A percentile compares a stretch with the other conserved stretches of the same genome.
Conservation (phyloP, 2,797 vertebrate genomes). For the Xerus rutilus region DNA sequence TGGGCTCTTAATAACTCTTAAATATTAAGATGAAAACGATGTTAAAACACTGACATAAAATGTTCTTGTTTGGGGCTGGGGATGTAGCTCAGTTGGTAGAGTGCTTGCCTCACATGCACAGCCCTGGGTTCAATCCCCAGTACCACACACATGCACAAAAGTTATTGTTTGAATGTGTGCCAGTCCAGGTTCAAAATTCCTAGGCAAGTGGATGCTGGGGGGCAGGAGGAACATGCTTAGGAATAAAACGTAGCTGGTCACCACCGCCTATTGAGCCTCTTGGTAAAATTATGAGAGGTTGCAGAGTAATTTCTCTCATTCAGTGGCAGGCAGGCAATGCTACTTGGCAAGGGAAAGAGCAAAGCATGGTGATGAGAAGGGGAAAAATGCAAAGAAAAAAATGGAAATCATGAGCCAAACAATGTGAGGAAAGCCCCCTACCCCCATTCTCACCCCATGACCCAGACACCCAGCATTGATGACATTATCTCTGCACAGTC, state of each 20-base stretch:
- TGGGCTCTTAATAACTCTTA: not conserved
- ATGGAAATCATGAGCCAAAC: not conserved
- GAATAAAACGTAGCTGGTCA: not conserved
- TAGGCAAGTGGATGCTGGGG: not conserved
- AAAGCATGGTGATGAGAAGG: slow-evolving; percentile 26
- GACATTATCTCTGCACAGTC: slow-evolving; percentile 58
- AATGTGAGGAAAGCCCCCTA: slow-evolving; percentile 21
- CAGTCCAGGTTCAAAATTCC: not conserved
- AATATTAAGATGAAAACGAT: not conserved
- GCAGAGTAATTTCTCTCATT: slow-evolving; percentile 8
- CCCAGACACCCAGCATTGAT: not conserved
- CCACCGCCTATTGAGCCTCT: not conserved
- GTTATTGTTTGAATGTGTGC: not conserved
- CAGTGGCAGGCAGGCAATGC: not conserved
- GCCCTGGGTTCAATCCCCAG: too few species aligned
- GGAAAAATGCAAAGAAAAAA: not conserved
- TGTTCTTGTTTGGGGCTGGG: not conserved
- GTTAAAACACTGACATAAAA: slow-evolving; percentile 23
- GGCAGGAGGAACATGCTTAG: not conserved
- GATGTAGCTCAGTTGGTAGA: too few species aligned
- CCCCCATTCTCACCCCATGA: not conserved
- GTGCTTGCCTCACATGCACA: too few species aligned
- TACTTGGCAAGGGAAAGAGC: slow-evolving; percentile 51
- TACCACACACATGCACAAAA: too few species aligned
- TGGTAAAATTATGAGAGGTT: slow-evolving; percentile 1